Percentiles rank a stretch among this genome's conserved stretches.
Evolutionary conservation across 2,797 vertebrate species (phyloP).

Genomic region (Micropoecilia bifurca): DNA sequence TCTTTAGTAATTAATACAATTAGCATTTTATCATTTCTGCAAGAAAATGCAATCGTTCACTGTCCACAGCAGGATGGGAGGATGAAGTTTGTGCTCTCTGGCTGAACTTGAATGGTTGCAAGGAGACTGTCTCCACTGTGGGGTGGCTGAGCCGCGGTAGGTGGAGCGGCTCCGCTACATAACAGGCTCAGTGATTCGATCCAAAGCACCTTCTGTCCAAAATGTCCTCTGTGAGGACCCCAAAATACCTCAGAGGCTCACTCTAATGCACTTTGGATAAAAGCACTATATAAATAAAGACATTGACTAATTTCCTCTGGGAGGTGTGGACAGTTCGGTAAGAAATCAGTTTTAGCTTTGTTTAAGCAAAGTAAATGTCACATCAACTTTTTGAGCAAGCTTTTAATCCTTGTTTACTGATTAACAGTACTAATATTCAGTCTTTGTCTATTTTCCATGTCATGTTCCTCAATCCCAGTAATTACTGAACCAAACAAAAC

Average conservation of each 20-base stretch:
- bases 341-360: neutral
- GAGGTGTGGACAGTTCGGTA: constrained; percentile 3
- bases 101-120: constrained; percentile 3
- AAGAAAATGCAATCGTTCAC: neutral
- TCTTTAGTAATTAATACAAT: constrained; percentile 2
- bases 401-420: neutral
- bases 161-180: constrained; percentile 5
- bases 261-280: constrained; percentile 7
- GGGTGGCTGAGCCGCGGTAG: constrained; percentile 7
- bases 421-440: neutral
- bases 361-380: neutral
- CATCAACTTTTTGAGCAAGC: neutral
- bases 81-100: neutral
- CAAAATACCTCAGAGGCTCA: constrained; percentile 12
- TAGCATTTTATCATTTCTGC: neutral
- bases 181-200: constrained; percentile 5
- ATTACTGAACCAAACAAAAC: constrained; percentile 15
- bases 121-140: neutral
- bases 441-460: neutral
- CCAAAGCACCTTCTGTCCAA: constrained; percentile 9
- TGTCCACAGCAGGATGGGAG: neutral
- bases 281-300: constrained; percentile 10
- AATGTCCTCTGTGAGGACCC: constrained; percentile 1
- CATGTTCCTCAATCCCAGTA: constrained; percentile 3
- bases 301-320: constrained; percentile 1